Evolutionary conservation across 2,888 invertebrate genomes (phyloP).

Genomic region (Plebejus anna): DNA sequence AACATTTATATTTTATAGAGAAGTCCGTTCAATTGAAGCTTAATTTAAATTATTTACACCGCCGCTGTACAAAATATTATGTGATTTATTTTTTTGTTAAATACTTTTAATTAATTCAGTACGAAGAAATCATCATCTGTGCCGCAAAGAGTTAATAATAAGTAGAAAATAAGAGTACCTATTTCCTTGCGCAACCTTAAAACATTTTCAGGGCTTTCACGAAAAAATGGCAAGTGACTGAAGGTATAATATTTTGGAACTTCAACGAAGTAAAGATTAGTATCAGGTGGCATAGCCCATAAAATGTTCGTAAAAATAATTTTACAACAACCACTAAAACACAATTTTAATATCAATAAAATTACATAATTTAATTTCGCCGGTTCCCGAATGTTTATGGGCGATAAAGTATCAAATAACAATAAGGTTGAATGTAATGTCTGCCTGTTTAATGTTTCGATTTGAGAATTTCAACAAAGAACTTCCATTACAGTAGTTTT

Average conservation of each 20-base stretch:
- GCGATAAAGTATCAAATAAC: conserved; percentile 25
- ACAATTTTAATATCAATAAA: conserved; percentile 28
- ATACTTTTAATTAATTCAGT: no score
- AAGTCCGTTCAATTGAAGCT: no score
- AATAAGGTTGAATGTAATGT: conserved; percentile 5
- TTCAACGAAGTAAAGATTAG: conserved; percentile 16
- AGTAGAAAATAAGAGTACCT: no score
- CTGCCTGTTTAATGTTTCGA: neutral
- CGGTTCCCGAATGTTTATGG: conserved; percentile 19
- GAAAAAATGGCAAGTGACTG: neutral
- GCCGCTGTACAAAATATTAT: no score
- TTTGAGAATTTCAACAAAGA: neutral
- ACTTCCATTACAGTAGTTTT: neutral
- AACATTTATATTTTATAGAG: no score
- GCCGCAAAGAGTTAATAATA: no score
- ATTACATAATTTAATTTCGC: conserved; percentile 26
- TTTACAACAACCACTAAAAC: conserved; percentile 27
- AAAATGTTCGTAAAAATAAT: conserved; percentile 26
- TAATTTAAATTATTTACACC: no score
- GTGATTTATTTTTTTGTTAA: no score
- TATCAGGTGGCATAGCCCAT: conserved; percentile 22
- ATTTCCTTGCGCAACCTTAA: neutral
- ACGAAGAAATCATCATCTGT: no score
- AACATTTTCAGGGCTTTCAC: neutral
- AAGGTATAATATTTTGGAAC: neutral